phyloP scores from a whole-genome alignment of 92 coral and sea anemone genomes.

The Porites rus region DNA sequence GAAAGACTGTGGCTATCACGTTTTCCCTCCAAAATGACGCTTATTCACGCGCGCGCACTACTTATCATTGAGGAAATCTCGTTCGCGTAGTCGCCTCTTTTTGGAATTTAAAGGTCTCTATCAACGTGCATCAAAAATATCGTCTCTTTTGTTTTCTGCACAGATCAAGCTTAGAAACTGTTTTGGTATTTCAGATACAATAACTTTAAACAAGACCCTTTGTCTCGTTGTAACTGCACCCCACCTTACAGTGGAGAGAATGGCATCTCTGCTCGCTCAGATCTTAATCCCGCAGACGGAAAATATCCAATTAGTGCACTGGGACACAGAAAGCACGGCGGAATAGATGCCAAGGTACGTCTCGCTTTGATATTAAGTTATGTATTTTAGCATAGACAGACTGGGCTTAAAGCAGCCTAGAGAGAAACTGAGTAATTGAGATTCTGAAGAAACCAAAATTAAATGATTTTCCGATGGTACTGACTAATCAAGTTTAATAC shows the following conservation, averaged over 20 bases:
- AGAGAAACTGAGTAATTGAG: too few relatives aligned
- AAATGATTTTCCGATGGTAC: too few relatives aligned
- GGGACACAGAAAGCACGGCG: slow-evolving; percentile 93
- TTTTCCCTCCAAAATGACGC: too few relatives aligned
- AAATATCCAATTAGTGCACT: slow-evolving; percentile 81
- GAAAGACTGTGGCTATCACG: too few relatives aligned
- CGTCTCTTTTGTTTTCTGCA: not conserved
- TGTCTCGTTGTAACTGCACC: slow-evolving; percentile 92
- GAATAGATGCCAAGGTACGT: slow-evolving; percentile 93
- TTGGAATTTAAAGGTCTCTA: too few relatives aligned
- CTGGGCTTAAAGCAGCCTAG: not conserved
- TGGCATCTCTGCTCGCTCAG: slow-evolving; percentile 93
- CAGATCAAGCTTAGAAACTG: not conserved
- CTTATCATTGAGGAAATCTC: too few relatives aligned
- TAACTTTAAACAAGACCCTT: slow-evolving; percentile 89
- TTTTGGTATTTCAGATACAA: slow-evolving; percentile 73
- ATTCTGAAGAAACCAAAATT: too few relatives aligned
- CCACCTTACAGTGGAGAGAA: slow-evolving; percentile 99
- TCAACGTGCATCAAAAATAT: not conserved
- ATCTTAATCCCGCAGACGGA: slow-evolving; percentile 94
- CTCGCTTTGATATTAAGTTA: not conserved
- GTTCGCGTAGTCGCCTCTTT: too few relatives aligned
- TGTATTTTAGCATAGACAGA: not conserved
- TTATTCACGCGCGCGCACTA: too few relatives aligned
- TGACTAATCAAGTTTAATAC: too few relatives aligned